These are phyloP conservation scores for Xiphophorus couchianus DNA, from an alignment of 2,113 vertebrate genomes.

Conservation along the genomic window DNA sequence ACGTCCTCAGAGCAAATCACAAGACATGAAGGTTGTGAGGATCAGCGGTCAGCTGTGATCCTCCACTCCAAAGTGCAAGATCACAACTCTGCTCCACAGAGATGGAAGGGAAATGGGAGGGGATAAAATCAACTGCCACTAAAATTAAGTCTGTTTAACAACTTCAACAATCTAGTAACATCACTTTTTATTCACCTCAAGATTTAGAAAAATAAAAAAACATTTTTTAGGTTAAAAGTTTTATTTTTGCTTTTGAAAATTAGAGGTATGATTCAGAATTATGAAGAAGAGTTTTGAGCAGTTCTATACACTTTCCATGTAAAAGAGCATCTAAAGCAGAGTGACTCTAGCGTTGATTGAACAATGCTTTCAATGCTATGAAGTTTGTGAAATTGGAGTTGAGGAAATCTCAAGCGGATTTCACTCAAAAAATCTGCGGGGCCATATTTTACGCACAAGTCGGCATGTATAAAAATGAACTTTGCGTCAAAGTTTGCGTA, in stretches of 20 bases:
- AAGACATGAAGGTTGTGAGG: slow-evolving; percentile 8
- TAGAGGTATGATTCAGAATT: background rate
- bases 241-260: background rate
- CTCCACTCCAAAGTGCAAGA: background rate
- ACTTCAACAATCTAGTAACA: background rate
- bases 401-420: background rate
- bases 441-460: too few species aligned
- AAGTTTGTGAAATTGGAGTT: background rate
- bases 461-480: too few species aligned
- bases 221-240: background rate
- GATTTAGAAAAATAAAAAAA: background rate
- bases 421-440: too few species aligned
- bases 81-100: background rate
- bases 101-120: background rate
- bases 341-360: background rate
- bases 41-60: slow-evolving; percentile 30
- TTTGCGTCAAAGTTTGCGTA: too few species aligned
- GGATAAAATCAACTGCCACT: background rate
- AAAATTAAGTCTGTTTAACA: background rate
- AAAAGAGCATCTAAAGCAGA: background rate
- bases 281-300: background rate
- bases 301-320: too few species aligned
- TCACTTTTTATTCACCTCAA: background rate
- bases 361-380: background rate
- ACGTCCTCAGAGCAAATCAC: slow-evolving; percentile 35